These are phyloP conservation scores for Pampus argenteus DNA, from an alignment of 2,797 vertebrate species.

Conservation along the genomic window DNA sequence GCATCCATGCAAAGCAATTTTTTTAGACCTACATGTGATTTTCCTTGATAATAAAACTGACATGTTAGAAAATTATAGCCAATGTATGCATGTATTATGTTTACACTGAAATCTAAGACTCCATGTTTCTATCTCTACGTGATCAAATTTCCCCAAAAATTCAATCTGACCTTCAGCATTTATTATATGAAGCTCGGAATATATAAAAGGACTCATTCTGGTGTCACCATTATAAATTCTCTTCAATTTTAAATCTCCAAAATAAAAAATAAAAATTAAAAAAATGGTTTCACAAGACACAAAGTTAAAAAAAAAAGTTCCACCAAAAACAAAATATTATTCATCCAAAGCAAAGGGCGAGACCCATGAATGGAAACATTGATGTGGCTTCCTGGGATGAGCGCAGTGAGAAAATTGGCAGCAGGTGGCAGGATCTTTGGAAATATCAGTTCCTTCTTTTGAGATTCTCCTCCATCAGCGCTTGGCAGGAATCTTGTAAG, in stretches of 20 bases:
- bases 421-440: not conserved
- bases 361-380: constrained; percentile 35
- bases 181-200: not conserved
- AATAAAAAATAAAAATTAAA: not conserved
- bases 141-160: not conserved
- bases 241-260: not conserved
- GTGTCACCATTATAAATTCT: not conserved
- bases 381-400: constrained; percentile 11
- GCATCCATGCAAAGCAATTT: not conserved
- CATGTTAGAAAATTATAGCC: no score
- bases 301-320: not conserved
- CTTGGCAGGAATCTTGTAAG: constrained; percentile 24
- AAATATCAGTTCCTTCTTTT: constrained; percentile 41
- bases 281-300: not conserved
- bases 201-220: not conserved
- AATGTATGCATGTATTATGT: no score
- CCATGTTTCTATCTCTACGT: no score
- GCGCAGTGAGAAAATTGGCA: constrained; percentile 9
- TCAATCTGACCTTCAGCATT: not conserved
- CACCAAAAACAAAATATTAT: constrained; percentile 2
- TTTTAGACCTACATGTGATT: not conserved
- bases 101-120: no score
- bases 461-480: constrained; percentile 15
- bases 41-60: not conserved
- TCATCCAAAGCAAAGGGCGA: constrained; percentile 5